Conservation (phyloP, 2,797 vertebrate species). For the Knipowitschia caucasica region DNA sequence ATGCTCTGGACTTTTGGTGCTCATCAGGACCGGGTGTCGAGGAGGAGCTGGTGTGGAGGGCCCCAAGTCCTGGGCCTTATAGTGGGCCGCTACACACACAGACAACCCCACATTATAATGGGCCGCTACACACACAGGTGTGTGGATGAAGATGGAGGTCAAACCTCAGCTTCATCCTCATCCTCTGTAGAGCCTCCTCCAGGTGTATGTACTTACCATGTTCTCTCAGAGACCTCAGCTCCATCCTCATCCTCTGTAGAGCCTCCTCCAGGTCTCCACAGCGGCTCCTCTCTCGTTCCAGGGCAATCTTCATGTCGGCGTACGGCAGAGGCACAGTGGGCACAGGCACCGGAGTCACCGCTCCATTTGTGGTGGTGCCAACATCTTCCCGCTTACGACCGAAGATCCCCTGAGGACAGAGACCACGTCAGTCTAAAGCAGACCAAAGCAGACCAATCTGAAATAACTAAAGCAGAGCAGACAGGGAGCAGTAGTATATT, state of each 20-base stretch:
- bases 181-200: conserved; percentile 97
- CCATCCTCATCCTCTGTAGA: conserved; percentile 96
- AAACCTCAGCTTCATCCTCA: conserved; percentile 92
- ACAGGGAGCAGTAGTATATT: not conserved
- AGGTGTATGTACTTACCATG: conserved; percentile 90
- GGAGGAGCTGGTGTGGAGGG: conserved; percentile 90
- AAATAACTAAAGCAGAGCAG: too few species aligned
- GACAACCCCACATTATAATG: not conserved
- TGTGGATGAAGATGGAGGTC: too few species aligned
- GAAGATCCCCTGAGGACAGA: conserved; percentile 89
- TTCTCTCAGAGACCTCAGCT: conserved; percentile 92
- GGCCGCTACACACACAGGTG: too few species aligned
- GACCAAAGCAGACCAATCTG: not conserved
- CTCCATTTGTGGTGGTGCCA: conserved; percentile 83
- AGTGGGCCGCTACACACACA: conserved; percentile 85
- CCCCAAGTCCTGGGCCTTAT: conserved; percentile 88
- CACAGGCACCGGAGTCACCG: conserved; percentile 54
- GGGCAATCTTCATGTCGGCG: conserved; percentile 93
- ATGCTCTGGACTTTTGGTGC: conserved; percentile 93
- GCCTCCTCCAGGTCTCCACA: conserved; percentile 95
- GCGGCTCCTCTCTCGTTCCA: conserved; percentile 94
- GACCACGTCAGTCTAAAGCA: not conserved
- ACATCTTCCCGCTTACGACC: conserved; percentile 94
- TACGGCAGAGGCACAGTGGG: conserved; percentile 89
- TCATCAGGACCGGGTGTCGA: conserved; percentile 82